These are phyloP conservation scores for Torymus texanus DNA, from an alignment of 2,888 invertebrate species.

Conservation along the genomic window DNA sequence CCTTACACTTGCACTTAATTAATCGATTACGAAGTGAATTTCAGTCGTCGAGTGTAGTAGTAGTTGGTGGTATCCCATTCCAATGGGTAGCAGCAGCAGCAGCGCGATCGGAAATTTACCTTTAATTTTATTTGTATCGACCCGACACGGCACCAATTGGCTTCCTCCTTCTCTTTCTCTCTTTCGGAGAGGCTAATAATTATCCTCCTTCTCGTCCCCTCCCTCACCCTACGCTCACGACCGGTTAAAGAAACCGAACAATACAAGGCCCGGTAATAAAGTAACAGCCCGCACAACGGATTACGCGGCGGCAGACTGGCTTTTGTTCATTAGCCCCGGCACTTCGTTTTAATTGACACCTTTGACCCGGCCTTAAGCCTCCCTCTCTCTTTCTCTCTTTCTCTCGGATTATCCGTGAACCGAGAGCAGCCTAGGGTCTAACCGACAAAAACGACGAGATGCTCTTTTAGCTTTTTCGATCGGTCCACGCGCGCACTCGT, in stretches of 20 bases:
- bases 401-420: neutral
- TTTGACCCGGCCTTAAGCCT: conserved; percentile 60
- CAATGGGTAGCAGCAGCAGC: neutral
- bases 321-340: conserved; percentile 69
- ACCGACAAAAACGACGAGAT: too few relatives aligned
- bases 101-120: conserved; percentile 8
- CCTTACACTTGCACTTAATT: neutral
- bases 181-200: conserved; percentile 64
- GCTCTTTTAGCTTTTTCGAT: neutral
- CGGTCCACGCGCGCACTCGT: neutral
- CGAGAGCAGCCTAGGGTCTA: too few relatives aligned
- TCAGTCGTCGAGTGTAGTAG: neutral
- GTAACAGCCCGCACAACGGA: conserved; percentile 66
- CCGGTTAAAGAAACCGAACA: conserved; percentile 62
- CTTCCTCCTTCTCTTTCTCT: conserved; percentile 7
- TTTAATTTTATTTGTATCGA: conserved; percentile 40
- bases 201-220: conserved; percentile 60
- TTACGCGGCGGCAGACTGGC: conserved; percentile 61
- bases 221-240: too few relatives aligned
- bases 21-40: neutral
- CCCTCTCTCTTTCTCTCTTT: neutral
- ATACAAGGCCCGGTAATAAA: conserved; percentile 62
- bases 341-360: conserved; percentile 71
- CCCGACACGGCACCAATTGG: conserved; percentile 7
- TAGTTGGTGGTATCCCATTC: too few relatives aligned